Conservation (phyloP, 1,140 invertebrate genomes). For the Lethocerus indicus region DNA sequence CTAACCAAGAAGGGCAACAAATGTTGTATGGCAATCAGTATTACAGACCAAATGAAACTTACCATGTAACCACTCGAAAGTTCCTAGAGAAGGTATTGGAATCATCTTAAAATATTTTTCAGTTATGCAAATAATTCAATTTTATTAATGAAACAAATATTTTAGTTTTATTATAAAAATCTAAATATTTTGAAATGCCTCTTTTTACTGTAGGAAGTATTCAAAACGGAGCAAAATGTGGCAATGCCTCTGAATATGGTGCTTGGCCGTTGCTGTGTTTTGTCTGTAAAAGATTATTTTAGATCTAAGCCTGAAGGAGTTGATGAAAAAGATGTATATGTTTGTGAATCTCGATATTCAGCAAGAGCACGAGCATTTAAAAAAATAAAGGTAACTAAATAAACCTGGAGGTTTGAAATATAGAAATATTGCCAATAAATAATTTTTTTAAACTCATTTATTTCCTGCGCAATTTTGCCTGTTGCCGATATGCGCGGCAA, state of each 20-base stretch:
- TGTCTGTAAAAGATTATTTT: constrained; percentile 92
- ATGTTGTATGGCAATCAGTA: constrained; percentile 83
- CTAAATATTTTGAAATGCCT: background rate
- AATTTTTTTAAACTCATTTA: no score
- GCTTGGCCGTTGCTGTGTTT: constrained; percentile 80
- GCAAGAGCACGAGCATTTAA: constrained; percentile 73
- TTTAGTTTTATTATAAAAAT: background rate
- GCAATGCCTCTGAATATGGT: constrained; percentile 74
- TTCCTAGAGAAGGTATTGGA: constrained; percentile 60
- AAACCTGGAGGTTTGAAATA: no score
- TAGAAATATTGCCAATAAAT: no score
- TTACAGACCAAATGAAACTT: constrained; percentile 82
- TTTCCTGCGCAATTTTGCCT: no score
- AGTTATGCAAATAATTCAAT: background rate
- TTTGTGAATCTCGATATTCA: constrained; percentile 91
- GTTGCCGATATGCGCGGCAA: no score
- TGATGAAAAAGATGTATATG: constrained; percentile 87
- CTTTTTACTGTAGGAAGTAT: constrained; percentile 57
- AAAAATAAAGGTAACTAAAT: constrained; percentile 81
- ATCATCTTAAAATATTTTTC: background rate
- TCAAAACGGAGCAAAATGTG: constrained; percentile 79
- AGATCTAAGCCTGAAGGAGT: constrained; percentile 73
- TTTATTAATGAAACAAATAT: background rate
- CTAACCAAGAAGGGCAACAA: constrained; percentile 62
- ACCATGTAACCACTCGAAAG: constrained; percentile 84